Conservation (phyloP, 37 sponge, comb jelly and placozoan genomes). For the Haliclona indistincta region DNA sequence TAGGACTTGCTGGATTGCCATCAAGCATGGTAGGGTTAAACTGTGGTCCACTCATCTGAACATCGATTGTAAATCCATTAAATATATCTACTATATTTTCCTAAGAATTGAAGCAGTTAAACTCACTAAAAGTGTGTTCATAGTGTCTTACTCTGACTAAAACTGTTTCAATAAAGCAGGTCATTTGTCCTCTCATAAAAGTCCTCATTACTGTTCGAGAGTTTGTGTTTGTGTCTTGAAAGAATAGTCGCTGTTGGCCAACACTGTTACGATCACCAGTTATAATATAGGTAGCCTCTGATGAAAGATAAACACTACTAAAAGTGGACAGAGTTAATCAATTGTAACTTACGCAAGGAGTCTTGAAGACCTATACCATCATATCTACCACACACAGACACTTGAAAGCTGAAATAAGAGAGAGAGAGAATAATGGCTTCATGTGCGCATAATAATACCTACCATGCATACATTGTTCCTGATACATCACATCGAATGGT, state of each 20-base stretch:
- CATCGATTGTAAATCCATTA: background rate
- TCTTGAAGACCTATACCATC: constrained; percentile 3
- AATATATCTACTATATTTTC: background rate
- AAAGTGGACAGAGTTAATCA: background rate
- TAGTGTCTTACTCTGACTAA: background rate
- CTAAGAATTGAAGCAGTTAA: background rate
- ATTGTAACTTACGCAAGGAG: constrained; percentile 20
- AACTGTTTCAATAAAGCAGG: constrained; percentile 2
- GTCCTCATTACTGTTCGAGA: background rate
- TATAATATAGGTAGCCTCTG: background rate
- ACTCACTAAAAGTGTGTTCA: background rate
- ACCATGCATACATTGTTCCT: background rate
- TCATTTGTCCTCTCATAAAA: background rate
- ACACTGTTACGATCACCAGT: constrained; percentile 4
- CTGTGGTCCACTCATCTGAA: background rate
- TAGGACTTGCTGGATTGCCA: background rate
- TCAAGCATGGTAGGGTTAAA: background rate
- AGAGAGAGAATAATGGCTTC: background rate
- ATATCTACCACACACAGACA: constrained; percentile 34
- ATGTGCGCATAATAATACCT: background rate
- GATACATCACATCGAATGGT: too few species aligned
- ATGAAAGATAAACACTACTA: background rate
- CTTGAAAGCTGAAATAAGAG: constrained; percentile 11
- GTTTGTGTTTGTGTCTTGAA: background rate
- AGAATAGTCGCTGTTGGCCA: constrained; percentile 25